Evolutionary conservation across 2,797 vertebrate genomes (phyloP).

Genomic region (Pelochelys cantorii): DNA sequence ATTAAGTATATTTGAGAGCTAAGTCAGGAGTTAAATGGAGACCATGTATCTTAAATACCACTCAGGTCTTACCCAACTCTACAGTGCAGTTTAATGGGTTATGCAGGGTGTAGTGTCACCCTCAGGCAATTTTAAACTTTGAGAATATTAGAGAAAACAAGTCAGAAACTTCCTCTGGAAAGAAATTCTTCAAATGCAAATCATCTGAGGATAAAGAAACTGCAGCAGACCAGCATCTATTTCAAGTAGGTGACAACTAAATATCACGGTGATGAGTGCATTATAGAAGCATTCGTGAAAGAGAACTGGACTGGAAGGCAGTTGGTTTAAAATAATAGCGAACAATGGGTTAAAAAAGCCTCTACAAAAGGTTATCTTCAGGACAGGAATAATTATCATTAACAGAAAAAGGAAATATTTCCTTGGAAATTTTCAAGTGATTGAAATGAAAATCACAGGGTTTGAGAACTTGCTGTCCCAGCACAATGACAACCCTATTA

Average conservation of each 20-base stretch:
- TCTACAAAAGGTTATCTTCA: neutral
- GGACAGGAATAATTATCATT: neutral
- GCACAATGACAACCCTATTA: neutral
- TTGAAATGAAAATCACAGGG: neutral
- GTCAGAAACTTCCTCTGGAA: neutral
- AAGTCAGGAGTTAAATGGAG: neutral
- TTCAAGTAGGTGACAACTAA: neutral
- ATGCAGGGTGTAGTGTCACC: neutral
- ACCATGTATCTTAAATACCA: neutral
- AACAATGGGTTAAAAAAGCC: neutral
- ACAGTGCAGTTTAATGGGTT: neutral
- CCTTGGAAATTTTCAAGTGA: neutral
- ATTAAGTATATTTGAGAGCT: neutral
- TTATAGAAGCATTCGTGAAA: neutral
- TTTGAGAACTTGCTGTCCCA: neutral
- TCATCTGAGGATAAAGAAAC: neutral
- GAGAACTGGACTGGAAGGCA: neutral
- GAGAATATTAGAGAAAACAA: neutral
- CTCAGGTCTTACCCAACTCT: neutral
- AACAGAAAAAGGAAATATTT: neutral
- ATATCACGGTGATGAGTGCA: neutral
- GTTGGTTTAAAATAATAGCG: neutral
- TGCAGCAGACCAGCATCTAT: neutral
- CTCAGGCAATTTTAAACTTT: neutral
- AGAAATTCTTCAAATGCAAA: neutral